Evolutionary conservation across 2,888 invertebrate genomes (phyloP), one percentile per base, ranked within the genome.

Genomic region (Sphaeridia pumilis): DNA sequence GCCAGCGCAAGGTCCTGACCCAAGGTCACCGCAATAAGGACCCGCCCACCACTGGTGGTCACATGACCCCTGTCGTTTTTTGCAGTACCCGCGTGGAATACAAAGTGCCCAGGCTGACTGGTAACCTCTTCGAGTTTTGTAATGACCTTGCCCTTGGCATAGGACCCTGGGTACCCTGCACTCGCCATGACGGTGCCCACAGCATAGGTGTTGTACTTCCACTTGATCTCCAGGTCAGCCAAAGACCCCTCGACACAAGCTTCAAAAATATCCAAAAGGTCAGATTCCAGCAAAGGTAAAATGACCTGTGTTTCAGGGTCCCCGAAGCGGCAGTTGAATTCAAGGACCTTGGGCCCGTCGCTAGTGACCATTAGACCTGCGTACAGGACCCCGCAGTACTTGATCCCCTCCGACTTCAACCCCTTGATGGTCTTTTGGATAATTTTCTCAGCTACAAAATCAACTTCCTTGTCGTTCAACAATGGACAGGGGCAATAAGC

Each of bases 281-380:
- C 95, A 0, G 82, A 78, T 52, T 86, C 78, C 45, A 97, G 71
- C 20, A 97, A 72, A 0, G 93, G 87, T 67, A 97, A 75, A 54
- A 97, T 78, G 0, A 94, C 93, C 76, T 98, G 90, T 0, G 95
- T 94, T 74, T 98, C 97, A 0, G 97, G 98, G 75, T 98, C 97
- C 0, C 97, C 98, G 72, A 98, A 95, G 46, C 98, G 80, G 66
- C 94, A 94, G 71, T 98, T 98, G 72, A 88, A 98, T 73, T 98
- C 98, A 55, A 98, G 72, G 1, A 93, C 87, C 74, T 85, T 84
- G 0, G 92, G 88, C 0, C 94, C 94, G n/a, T 83, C 75, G 47
- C 78, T 75, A 0, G 95, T 94, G 35, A 98, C 71, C 90, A 98
- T 98, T 59, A 98, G 71, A 0, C 98, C 98, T 42, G 94, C 95